Evolutionary conservation across 2,888 invertebrate species (phyloP).

Genomic region (Clitarchus hookeri): DNA sequence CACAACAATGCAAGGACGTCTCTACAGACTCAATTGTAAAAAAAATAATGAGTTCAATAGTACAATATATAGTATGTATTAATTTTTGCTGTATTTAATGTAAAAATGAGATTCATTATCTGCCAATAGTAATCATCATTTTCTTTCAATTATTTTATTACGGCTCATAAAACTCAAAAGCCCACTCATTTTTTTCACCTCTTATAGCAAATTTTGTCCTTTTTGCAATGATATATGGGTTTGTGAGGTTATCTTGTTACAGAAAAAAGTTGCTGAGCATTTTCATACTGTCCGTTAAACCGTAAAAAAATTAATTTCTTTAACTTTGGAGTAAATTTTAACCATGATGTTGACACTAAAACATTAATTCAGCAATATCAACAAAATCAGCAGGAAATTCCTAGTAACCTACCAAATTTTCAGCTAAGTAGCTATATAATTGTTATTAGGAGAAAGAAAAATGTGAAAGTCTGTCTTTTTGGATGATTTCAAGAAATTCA

Average conservation of each 20-base stretch:
- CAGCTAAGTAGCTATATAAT: neutral
- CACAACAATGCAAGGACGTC: slow-evolving; percentile 18
- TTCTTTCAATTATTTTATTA: too few relatives aligned
- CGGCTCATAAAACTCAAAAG: slow-evolving; percentile 15
- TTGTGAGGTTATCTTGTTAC: neutral
- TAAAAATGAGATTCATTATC: neutral
- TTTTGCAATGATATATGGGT: neutral
- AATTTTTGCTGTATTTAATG: neutral
- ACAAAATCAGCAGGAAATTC: slow-evolving; percentile 10
- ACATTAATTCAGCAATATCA: neutral
- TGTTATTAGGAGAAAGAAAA: neutral
- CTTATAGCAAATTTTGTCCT: neutral
- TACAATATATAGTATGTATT: too few relatives aligned
- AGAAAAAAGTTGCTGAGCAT: neutral
- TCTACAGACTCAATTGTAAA: neutral
- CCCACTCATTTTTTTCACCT: neutral
- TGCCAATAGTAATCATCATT: too few relatives aligned
- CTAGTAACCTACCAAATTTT: neutral
- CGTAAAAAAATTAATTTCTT: neutral
- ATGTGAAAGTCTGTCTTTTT: neutral
- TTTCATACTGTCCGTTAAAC: neutral
- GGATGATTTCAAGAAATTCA: neutral
- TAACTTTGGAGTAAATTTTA: slow-evolving; percentile 18
- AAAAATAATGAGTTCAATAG: neutral
- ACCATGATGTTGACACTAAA: neutral